phyloP scores from a whole-genome alignment of 64 coral and sea anemone species.

The Hydrozoanthus tunicans region DNA sequence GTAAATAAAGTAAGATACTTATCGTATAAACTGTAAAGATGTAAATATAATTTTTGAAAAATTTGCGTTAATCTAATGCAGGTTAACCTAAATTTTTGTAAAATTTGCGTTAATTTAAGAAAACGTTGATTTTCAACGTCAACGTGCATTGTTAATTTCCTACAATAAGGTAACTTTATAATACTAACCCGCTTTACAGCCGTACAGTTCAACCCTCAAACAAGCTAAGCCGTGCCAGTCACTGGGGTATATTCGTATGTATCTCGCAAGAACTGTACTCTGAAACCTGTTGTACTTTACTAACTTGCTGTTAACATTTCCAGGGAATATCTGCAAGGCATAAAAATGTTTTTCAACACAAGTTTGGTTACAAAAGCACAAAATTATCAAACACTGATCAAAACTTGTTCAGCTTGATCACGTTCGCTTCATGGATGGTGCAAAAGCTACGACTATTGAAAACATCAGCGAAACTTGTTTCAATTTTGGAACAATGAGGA shows the following conservation, averaged over 20 bases:
- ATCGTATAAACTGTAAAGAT: no score
- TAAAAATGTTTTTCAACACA: neutral
- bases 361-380: neutral
- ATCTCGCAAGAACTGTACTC: slow-evolving; percentile 14
- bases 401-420: neutral
- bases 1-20: no score
- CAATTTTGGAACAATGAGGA: no score
- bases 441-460: no score
- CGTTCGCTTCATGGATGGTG: no score
- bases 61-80: no score
- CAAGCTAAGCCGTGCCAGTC: slow-evolving; percentile 32
- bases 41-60: no score
- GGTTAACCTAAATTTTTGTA: no score
- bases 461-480: no score
- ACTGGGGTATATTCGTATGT: slow-evolving; percentile 41
- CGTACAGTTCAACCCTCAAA: slow-evolving; percentile 34
- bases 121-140: no score
- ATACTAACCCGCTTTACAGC: slow-evolving; percentile 38
- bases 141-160: neutral
- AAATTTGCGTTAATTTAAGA: no score
- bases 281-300: slow-evolving; percentile 33
- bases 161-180: no score
- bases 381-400: neutral
- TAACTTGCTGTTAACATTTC: slow-evolving; percentile 42
- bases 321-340: slow-evolving; percentile 27